A percentile compares a stretch with the other conserved stretches of the same genome.
phyloP scores from a whole-genome alignment of 2,888 invertebrate species.

The Eremobia ochroleuca region DNA sequence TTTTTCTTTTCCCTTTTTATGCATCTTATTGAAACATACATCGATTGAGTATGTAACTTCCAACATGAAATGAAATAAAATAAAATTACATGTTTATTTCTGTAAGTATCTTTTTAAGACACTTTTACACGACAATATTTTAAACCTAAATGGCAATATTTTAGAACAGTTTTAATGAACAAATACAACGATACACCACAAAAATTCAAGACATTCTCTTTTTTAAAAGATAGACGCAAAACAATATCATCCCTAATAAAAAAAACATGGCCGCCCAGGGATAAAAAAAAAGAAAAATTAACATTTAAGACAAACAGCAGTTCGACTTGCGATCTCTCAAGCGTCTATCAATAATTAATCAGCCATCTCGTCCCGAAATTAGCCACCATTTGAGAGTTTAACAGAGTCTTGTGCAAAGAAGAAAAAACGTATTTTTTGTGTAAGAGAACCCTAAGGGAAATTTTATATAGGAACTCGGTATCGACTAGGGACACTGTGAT shows the following conservation, averaged over 20 bases:
- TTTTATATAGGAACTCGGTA: slow-evolving; percentile 87
- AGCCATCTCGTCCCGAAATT: slow-evolving; percentile 87
- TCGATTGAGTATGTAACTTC: too few species aligned
- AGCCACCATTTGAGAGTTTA: slow-evolving; percentile 88
- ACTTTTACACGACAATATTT: too few species aligned
- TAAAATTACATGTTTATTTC: too few species aligned
- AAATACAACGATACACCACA: background rate
- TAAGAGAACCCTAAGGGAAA: slow-evolving; percentile 86
- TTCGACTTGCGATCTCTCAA: slow-evolving; percentile 80
- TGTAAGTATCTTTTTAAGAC: too few species aligned
- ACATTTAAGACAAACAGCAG: slow-evolving; percentile 86
- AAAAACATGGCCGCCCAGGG: slow-evolving; percentile 77
- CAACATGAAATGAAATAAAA: too few species aligned
- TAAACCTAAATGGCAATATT: too few species aligned
- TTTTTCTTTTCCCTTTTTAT: too few species aligned
- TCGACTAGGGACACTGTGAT: slow-evolving; percentile 74
- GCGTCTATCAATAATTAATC: slow-evolving; percentile 89
- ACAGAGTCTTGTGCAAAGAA: slow-evolving; percentile 81
- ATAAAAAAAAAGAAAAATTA: slow-evolving; percentile 84
- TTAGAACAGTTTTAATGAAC: too few species aligned
- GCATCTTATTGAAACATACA: too few species aligned
- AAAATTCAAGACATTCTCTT: slow-evolving; percentile 16
- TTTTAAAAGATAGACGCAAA: slow-evolving; percentile 59
- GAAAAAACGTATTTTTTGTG: slow-evolving; percentile 77
- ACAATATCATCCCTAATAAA: slow-evolving; percentile 80